A percentile compares a stretch with the other conserved stretches of the same genome.
Evolutionary conservation across 2,113 vertebrate genomes (phyloP).

Genomic region (Lethenteron camtschaticum): DNA sequence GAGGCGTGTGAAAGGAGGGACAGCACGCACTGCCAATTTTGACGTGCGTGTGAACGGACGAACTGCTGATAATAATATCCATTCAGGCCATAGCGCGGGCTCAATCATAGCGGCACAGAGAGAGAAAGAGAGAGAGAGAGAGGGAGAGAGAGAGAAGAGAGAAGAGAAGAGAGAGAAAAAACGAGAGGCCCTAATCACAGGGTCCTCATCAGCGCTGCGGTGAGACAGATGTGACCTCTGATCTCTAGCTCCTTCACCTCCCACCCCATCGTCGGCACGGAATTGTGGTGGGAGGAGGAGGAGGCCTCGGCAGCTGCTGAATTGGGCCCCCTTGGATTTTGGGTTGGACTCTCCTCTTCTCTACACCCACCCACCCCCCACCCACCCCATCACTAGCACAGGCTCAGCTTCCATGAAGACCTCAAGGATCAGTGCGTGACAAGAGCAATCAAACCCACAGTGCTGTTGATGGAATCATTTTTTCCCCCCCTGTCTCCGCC

Average conservation of each 20-base stretch:
- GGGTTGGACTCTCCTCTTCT: no score
- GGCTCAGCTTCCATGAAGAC: no score
- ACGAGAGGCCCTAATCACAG: background rate
- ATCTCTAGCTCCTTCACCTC: slow-evolving; percentile 3
- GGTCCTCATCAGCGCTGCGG: slow-evolving; percentile 2
- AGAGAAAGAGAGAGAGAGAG: no score
- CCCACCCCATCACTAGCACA: no score
- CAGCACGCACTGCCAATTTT: slow-evolving; percentile 5
- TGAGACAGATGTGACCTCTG: slow-evolving; percentile 5
- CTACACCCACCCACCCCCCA: no score
- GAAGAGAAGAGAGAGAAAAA: background rate
- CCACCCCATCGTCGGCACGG: background rate
- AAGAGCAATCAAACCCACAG: no score
- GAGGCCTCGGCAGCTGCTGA: no score
- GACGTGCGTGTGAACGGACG: slow-evolving; percentile 4
- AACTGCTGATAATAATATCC: slow-evolving; percentile 5
- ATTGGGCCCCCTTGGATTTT: no score
- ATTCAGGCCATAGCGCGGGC: background rate
- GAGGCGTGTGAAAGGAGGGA: background rate
- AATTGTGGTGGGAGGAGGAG: no score
- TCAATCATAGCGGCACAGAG: background rate
- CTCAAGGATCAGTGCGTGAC: no score
- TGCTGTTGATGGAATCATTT: no score
- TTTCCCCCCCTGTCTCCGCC: no score
- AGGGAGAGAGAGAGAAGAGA: background rate